Percentiles rank a stretch among this genome's conserved stretches.
Evolutionary conservation across 2,888 invertebrate genomes (phyloP).

Genomic region (Sthenelais limicola): DNA sequence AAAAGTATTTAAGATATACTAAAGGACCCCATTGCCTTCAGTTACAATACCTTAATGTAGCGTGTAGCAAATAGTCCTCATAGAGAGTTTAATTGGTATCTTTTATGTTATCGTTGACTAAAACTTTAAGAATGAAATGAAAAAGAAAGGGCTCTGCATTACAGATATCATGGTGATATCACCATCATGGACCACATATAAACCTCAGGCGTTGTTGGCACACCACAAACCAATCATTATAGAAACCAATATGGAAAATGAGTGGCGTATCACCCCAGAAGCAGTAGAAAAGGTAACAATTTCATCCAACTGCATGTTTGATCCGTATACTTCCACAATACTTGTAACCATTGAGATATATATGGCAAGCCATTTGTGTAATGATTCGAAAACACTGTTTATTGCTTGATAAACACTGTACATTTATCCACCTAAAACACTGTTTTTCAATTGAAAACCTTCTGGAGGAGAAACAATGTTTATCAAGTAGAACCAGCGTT

Average conservation of each 20-base stretch:
- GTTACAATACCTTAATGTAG: no score
- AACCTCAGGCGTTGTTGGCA: constrained; percentile 64
- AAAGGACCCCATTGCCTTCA: no score
- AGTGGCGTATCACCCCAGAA: constrained; percentile 64
- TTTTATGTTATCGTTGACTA: background rate
- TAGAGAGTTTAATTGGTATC: no score
- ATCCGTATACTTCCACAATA: background rate
- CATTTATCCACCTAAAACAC: no score
- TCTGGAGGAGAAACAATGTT: no score
- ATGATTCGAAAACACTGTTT: no score
- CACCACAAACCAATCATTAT: constrained; percentile 57
- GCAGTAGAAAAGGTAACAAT: constrained; percentile 58
- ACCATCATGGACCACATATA: constrained; percentile 70
- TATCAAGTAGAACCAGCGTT: no score
- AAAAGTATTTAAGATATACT: no score
- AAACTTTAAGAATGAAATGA: background rate
- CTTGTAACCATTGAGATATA: background rate
- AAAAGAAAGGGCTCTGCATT: background rate
- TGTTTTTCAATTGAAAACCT: no score
- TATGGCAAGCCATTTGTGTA: no score
- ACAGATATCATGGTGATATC: constrained; percentile 65
- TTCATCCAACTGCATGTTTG: background rate
- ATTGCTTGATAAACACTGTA: no score
- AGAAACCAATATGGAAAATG: constrained; percentile 54
- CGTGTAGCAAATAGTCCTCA: no score